Conservation (phyloP, 2,113 vertebrate species). For the Datnioides undecimradiatus region DNA sequence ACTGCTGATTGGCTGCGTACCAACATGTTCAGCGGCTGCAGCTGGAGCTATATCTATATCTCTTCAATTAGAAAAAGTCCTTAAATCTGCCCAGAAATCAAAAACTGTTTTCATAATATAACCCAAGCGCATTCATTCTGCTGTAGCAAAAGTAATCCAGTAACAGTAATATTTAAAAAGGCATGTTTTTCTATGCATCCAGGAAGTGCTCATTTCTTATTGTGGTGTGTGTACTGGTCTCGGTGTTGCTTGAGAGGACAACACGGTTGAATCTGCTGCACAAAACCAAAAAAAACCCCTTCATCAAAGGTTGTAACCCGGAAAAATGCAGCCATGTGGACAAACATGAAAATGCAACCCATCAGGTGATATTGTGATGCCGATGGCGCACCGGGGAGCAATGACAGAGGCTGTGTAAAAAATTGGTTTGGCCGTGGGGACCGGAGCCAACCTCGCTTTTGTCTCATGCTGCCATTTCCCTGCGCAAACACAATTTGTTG, state of each 20-base stretch:
- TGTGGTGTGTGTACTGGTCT: no score
- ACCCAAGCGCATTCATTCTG: no score
- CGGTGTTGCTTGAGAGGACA: background rate
- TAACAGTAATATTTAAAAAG: no score
- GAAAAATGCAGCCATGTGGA: background rate
- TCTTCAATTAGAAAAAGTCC: no score
- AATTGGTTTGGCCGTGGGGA: conserved; percentile 1
- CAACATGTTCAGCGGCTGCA: background rate
- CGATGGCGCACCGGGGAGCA: background rate
- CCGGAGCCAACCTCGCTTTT: background rate
- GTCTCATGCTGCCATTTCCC: conserved; percentile 4
- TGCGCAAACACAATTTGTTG: conserved; percentile 21
- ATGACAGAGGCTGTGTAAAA: background rate
- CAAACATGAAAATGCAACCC: background rate
- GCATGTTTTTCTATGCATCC: background rate
- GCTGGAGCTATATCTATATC: no score
- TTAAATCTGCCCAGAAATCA: background rate
- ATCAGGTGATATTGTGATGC: background rate
- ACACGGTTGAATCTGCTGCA: no score
- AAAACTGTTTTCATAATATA: no score
- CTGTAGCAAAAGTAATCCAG: background rate
- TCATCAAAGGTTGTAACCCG: background rate
- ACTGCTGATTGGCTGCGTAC: background rate
- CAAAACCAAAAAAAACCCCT: no score
- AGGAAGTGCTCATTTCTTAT: background rate